Percentiles rank a stretch among this genome's conserved stretches.
phyloP scores from a whole-genome alignment of 2,888 invertebrate species.

The Rhagonycha fulva region DNA sequence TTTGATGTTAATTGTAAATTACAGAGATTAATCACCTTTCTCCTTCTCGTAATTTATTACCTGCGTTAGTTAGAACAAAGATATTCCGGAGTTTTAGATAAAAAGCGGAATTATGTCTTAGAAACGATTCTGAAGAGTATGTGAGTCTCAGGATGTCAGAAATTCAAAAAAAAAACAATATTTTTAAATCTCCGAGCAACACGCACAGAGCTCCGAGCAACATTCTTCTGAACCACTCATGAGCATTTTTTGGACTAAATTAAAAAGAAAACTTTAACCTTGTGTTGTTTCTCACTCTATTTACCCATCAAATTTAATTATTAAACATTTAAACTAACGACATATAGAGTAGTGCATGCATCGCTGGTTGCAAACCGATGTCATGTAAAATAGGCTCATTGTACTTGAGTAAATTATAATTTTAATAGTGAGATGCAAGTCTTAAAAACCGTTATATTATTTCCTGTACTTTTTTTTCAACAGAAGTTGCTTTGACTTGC shows the following conservation, averaged over 20 bases:
- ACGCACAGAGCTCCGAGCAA: too few relatives aligned
- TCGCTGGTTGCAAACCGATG: neutral
- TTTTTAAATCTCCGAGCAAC: too few relatives aligned
- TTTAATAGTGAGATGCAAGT: neutral
- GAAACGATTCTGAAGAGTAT: too few relatives aligned
- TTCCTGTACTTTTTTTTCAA: constrained; percentile 1
- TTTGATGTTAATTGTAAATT: neutral
- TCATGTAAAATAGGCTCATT: neutral
- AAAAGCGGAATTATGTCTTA: too few relatives aligned
- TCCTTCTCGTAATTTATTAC: neutral
- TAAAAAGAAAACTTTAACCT: neutral
- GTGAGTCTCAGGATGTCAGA: too few relatives aligned
- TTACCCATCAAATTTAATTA: neutral
- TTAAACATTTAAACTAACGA: neutral
- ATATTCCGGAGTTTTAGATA: too few relatives aligned
- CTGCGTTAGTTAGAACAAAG: too few relatives aligned
- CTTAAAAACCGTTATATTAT: neutral
- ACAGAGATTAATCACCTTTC: neutral
- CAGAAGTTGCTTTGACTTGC: neutral
- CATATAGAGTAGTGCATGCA: neutral
- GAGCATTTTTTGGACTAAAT: neutral
- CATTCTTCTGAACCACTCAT: neutral
- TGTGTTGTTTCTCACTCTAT: neutral
- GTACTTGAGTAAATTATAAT: neutral
- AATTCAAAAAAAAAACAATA: too few relatives aligned